phyloP scores from a whole-genome alignment of 1,140 invertebrate species.

The Stegodyphus mimosarum region DNA sequence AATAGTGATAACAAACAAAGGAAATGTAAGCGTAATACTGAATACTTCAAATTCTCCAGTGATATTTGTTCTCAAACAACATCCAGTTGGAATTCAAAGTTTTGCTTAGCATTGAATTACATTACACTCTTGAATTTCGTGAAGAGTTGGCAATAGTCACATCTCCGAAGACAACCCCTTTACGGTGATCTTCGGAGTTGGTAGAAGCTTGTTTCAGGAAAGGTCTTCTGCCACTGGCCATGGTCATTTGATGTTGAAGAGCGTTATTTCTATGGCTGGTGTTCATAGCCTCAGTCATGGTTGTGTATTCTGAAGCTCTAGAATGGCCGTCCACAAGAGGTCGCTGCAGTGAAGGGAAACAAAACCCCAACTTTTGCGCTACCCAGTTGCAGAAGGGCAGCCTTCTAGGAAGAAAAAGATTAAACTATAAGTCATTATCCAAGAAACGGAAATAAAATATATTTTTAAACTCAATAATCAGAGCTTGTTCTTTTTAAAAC shows the following conservation, averaged over 20 bases:
- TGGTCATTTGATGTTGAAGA: slow-evolving; percentile 21
- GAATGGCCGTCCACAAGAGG: slow-evolving; percentile 38
- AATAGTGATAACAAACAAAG: too few relatives aligned
- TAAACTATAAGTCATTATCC: too few relatives aligned
- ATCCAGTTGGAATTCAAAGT: too few relatives aligned
- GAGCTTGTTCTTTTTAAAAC: neutral
- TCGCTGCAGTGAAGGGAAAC: slow-evolving; percentile 57
- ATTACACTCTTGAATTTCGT: slow-evolving; percentile 28
- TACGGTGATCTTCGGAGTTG: slow-evolving; percentile 4
- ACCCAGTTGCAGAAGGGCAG: slow-evolving; percentile 62
- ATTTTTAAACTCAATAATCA: neutral
- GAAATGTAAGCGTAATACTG: too few relatives aligned
- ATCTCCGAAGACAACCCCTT: slow-evolving; percentile 19
- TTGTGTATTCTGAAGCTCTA: slow-evolving; percentile 58
- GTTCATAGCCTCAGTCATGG: slow-evolving; percentile 58
- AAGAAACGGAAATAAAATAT: too few relatives aligned
- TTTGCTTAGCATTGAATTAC: too few relatives aligned
- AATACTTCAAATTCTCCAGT: too few relatives aligned
- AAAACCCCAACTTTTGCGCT: slow-evolving; percentile 57
- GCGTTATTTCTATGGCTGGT: slow-evolving; percentile 45
- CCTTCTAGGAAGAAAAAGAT: slow-evolving; percentile 50
- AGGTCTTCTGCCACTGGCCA: neutral
- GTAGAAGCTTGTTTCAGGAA: slow-evolving; percentile 1
- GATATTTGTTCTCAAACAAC: too few relatives aligned
- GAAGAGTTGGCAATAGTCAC: neutral